Evolutionary conservation across 2,888 invertebrate species (phyloP), one percentile per base, ranked within the genome.

Genomic region (Mechanitis messenoides): DNA sequence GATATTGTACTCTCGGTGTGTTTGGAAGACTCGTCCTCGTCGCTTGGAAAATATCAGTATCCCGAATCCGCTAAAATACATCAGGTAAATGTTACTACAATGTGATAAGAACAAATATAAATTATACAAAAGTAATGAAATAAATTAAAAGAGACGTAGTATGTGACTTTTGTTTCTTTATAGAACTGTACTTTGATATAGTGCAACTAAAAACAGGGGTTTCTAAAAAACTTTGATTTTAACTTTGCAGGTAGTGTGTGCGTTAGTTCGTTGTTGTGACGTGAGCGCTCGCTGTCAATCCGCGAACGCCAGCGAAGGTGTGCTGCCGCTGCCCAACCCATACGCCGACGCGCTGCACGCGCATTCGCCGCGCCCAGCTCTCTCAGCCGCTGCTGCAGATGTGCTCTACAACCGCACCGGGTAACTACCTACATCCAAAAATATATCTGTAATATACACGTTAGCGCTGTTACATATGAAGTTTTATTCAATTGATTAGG

Each of bases 31-130:
- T 96, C 97, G 0, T 95, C 97, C 1, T 95, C 97, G 5, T 96
- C 97, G 33, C 94, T 97, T 55, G 97, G 98, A 71, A 98, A 98
- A 87, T 98, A 97, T 84, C 98, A 98, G 83, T 98, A 96, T 85
- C 96, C 97, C 0, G 98, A 98, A 83, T 92, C 98, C 54, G 95
- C 96, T 56, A 98, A 98, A 89, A 91, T 98, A 67, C 98, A 98
- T 87, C 97, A 97, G 87, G 95, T 94, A 70, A 69, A 42, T 42
- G 9, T 42, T 42, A 9, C 7, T 42, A 9, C 9, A 11, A 42
- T 42, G 42, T 9, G 11, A 9, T 42, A 9, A 7, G 1, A 42
- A 9, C 20, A 20, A 20, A 20, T 20, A 20, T 20, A 20, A 20
- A 20, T 20, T 20, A 20, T 20, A 20, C 20, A 20, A 20, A 20